Evolutionary conservation across 2,797 vertebrate species (phyloP).

Genomic region (Allobates femoralis): DNA sequence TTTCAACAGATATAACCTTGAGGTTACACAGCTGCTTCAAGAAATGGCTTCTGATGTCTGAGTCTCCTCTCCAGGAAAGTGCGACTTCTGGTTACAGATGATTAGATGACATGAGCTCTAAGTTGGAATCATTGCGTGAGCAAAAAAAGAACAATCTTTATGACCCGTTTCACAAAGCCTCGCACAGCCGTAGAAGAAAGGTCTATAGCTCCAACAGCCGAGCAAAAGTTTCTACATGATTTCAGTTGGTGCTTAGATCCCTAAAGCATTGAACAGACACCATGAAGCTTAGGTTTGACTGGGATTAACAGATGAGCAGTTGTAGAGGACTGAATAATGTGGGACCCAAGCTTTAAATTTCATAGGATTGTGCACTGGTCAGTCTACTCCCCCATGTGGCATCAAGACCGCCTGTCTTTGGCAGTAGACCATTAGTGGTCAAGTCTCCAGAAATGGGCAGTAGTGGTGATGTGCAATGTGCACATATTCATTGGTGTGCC

Average conservation of each 20-base stretch:
- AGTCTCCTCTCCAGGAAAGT: constrained; percentile 27
- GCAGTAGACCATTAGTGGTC: not conserved
- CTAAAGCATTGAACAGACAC: not conserved
- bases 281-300: too few species aligned
- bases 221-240: not conserved
- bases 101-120: constrained; percentile 42
- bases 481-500: not conserved
- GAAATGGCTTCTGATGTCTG: constrained; percentile 44
- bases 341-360: too few species aligned
- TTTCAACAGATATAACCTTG: constrained; percentile 55
- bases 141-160: constrained; percentile 19
- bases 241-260: not conserved
- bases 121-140: not conserved
- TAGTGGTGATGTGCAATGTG: not conserved
- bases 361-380: too few species aligned
- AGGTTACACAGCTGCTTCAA: constrained; percentile 59
- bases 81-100: constrained; percentile 30
- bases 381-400: too few species aligned
- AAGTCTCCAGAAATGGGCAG: not conserved
- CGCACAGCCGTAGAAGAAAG: constrained; percentile 25
- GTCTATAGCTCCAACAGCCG: not conserved
- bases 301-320: too few species aligned
- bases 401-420: not conserved
- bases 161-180: constrained; percentile 17
- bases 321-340: too few species aligned